phyloP scores from a whole-genome alignment of 2,113 vertebrate species.

The Myodes glareolus region DNA sequence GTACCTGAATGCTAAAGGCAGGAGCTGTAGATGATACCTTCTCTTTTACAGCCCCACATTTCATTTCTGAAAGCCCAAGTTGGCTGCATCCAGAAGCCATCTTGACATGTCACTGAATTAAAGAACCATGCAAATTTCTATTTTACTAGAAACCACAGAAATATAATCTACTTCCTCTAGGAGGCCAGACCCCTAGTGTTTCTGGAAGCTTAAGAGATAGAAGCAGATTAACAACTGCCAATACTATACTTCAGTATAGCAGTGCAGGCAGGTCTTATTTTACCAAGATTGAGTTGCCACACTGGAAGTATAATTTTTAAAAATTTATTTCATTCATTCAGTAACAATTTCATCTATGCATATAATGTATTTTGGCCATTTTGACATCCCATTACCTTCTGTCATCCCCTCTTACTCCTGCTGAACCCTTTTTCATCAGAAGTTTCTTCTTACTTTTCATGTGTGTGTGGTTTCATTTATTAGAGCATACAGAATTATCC shows the following conservation, averaged over 20 bases:
- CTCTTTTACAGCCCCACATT: not conserved
- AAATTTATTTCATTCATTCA: not conserved
- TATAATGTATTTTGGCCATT: not conserved
- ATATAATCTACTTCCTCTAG: not conserved
- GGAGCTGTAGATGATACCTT: too few species aligned
- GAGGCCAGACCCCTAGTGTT: not conserved
- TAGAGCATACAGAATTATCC: not conserved
- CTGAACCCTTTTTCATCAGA: not conserved
- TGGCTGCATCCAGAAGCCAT: too few species aligned
- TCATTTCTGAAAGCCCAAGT: not conserved
- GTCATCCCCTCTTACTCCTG: not conserved
- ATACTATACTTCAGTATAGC: not conserved
- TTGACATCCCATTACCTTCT: not conserved
- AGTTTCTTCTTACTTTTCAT: not conserved
- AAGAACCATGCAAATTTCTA: accelerated
- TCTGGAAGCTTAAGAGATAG: not conserved
- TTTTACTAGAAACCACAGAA: not conserved
- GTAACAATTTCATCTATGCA: not conserved
- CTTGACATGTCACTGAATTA: not conserved
- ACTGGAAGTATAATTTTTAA: not conserved
- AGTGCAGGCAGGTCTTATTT: not conserved
- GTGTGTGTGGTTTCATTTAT: too few species aligned
- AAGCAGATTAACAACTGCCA: not conserved
- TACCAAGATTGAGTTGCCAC: not conserved
- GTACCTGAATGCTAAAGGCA: not conserved